Evolutionary conservation across 2,888 invertebrate species (phyloP), one percentile per base, ranked within the genome.

Genomic region (Zaprionus lineosus): DNA sequence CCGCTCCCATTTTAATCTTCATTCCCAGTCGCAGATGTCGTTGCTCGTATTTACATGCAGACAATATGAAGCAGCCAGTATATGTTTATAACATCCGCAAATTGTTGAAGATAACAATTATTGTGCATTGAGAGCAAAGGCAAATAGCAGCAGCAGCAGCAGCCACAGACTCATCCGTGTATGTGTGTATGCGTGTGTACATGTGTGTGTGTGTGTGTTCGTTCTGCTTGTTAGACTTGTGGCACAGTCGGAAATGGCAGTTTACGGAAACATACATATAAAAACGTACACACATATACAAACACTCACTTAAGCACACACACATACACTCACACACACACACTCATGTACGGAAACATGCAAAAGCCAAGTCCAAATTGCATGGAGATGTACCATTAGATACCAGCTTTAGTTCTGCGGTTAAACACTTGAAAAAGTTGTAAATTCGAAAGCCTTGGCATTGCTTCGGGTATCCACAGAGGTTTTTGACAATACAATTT

Each of bases 51-150:
- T 78, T 78, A 81, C 81, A 78, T 78, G 81, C 78, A 81, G 73
- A 77, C 81, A 78, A 81, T 78, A 78, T 81, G 77, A 78, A 81
- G 71, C 77, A 73, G 81, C 73, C 73, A 73, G 66, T 81, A 78
- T 81, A 82, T 81, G 82, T 82, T 81, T 83, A 82, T 83, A 83
- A 82, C 81, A 83, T 82, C 79, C 81, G 81, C 81, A 82, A 82
- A 82, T 82, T 83, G 81, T 82, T 83, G 78, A 82, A 82, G 83
- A 82, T 82, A 82, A 81, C 77, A 82, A 81, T 81, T 81, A 81
- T 81, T 79, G 82, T 81, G 79, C 77, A 81, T 68, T 78, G 82
- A 82, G 74, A 82, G 78, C 74, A 78, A 65, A 71, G 69, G 66
- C 64, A 71, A 70, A 71, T 50, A 70, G 40, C 33, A 11, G 31